phyloP scores from a whole-genome alignment of 2,797 vertebrate species.

The Basileuterus tristriatus region DNA sequence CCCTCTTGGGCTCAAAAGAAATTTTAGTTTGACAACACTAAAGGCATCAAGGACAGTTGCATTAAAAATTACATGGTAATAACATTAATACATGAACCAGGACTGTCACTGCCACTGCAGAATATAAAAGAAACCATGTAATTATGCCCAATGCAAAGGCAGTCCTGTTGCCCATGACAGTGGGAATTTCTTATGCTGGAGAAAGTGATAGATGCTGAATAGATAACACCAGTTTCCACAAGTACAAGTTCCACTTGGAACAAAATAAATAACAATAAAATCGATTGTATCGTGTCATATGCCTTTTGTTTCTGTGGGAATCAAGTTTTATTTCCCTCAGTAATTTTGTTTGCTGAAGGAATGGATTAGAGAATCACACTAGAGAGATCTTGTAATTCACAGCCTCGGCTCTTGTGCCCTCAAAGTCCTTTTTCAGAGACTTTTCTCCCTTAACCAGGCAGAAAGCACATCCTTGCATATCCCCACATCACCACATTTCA shows the following conservation, averaged over 20 bases:
- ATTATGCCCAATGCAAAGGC: background rate
- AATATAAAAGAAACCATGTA: background rate
- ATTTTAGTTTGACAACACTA: background rate
- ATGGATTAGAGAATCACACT: background rate
- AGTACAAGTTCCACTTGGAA: background rate
- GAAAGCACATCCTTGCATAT: background rate
- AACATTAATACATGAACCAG: background rate
- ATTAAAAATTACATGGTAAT: background rate
- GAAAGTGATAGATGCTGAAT: background rate
- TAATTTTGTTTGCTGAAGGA: background rate
- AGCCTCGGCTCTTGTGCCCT: background rate
- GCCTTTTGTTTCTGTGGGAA: background rate
- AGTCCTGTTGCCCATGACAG: background rate
- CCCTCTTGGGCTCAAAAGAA: background rate
- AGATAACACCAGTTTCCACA: background rate
- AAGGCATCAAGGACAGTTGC: background rate
- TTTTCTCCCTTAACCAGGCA: background rate
- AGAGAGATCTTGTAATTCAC: background rate
- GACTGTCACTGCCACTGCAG: background rate
- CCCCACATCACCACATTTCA: background rate
- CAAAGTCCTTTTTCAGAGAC: background rate
- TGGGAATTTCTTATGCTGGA: background rate
- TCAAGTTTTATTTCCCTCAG: background rate
- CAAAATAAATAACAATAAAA: background rate
- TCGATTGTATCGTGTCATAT: fast-evolving